Evolutionary conservation across 2,888 invertebrate species (phyloP).

Genomic region (Drosophila anomelani): DNA sequence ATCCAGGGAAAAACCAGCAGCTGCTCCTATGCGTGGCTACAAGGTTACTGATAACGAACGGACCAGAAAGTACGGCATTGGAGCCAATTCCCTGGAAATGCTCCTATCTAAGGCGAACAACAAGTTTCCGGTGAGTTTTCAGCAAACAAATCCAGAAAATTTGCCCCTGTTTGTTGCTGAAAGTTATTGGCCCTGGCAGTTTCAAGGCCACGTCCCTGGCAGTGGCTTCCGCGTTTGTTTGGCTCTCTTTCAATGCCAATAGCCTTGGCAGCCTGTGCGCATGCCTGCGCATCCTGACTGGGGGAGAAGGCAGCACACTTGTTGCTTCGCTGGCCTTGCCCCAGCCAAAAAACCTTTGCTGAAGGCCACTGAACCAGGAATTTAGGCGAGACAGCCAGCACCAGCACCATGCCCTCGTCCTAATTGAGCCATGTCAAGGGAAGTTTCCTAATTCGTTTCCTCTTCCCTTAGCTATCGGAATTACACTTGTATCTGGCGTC

Average conservation of each 20-base stretch:
- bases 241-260: conserved; percentile 76
- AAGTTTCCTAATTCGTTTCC: conserved; percentile 25
- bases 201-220: conserved; percentile 73
- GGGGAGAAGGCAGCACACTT: conserved; percentile 52
- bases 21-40: conserved; percentile 80
- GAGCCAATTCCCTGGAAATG: conserved; percentile 83
- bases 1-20: conserved; percentile 32
- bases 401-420: conserved; percentile 16
- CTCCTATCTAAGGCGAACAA: conserved; percentile 79
- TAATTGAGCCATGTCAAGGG: conserved; percentile 59
- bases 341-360: conserved; percentile 16
- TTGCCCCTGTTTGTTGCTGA: conserved; percentile 1
- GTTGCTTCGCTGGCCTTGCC: conserved; percentile 58
- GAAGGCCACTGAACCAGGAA: conserved; percentile 62
- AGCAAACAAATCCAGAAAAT: not conserved
- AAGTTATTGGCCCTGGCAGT: conserved; percentile 52
- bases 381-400: conserved; percentile 12
- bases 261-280: conserved; percentile 48
- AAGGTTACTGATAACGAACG: conserved; percentile 84
- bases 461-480: conserved; percentile 73
- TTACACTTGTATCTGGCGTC: conserved; percentile 87
- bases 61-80: conserved; percentile 82
- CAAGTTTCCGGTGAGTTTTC: conserved; percentile 83
- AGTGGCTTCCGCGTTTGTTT: conserved; percentile 61
- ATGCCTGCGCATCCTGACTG: conserved; percentile 42